Conservation (phyloP, 2,797 vertebrate species). For the Myioborus melanocephalus region DNA sequence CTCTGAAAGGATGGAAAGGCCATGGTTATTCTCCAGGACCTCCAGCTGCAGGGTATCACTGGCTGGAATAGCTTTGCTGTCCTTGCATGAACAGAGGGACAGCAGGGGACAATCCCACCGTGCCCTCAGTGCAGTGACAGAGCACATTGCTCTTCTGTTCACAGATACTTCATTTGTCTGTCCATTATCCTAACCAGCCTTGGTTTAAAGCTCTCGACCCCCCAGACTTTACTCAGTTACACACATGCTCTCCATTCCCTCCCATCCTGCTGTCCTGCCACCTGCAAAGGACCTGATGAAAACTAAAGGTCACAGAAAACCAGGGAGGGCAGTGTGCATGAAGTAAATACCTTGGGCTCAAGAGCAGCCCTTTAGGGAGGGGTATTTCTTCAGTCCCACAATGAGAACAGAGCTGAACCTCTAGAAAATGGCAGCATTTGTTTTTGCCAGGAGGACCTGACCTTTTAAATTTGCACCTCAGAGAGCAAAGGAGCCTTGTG, state of each 20-base stretch:
- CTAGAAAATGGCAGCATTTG: background rate
- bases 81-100: background rate
- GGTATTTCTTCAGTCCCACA: background rate
- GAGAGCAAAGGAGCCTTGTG: background rate
- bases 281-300: background rate
- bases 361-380: background rate
- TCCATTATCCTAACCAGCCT: background rate
- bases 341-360: background rate
- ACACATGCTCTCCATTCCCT: background rate
- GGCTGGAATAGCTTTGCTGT: background rate
- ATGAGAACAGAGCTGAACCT: background rate
- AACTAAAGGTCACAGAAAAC: background rate
- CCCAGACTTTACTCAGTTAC: background rate
- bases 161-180: background rate
- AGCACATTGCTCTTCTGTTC: background rate
- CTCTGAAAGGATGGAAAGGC: background rate
- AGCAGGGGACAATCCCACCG: background rate
- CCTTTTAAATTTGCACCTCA: background rate
- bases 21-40: background rate
- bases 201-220: background rate
- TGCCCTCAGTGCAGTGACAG: background rate
- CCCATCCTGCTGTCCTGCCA: background rate
- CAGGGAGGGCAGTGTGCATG: background rate
- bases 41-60: background rate
- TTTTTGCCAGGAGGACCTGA: background rate